Conservation (phyloP, 2,888 invertebrate species). For the Pandemis cinnamomeana region DNA sequence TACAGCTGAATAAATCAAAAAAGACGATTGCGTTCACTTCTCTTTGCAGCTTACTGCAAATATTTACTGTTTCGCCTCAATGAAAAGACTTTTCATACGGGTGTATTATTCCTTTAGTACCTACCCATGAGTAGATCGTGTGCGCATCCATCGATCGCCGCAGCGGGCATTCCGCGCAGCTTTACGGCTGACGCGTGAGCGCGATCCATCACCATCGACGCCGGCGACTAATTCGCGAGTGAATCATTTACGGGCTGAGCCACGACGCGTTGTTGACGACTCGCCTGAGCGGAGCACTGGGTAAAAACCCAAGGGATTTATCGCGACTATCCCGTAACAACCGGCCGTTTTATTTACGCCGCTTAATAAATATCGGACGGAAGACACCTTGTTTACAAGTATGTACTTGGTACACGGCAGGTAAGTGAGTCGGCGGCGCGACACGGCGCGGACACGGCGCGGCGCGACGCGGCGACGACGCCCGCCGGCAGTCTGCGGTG, state of each 20-base stretch:
- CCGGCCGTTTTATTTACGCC: neutral
- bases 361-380: neutral
- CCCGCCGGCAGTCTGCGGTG: neutral
- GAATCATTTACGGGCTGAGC: slow-evolving; percentile 1
- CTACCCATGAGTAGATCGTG: neutral
- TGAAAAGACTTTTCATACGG: too few species aligned
- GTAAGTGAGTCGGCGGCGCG: neutral
- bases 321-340: neutral
- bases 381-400: slow-evolving; percentile 3
- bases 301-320: neutral
- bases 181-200: neutral
- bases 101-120: too few species aligned
- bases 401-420: neutral
- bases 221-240: neutral
- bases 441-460: neutral
- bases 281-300: neutral
- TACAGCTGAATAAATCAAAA: too few species aligned
- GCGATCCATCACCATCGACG: slow-evolving; percentile 1
- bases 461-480: neutral
- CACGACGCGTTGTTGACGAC: neutral
- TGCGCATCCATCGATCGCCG: neutral
- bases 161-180: neutral
- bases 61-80: too few species aligned
- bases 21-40: too few species aligned
- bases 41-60: too few species aligned